Evolutionary conservation across 2,113 vertebrate genomes (phyloP).

Genomic region (Gorilla gorilla): DNA sequence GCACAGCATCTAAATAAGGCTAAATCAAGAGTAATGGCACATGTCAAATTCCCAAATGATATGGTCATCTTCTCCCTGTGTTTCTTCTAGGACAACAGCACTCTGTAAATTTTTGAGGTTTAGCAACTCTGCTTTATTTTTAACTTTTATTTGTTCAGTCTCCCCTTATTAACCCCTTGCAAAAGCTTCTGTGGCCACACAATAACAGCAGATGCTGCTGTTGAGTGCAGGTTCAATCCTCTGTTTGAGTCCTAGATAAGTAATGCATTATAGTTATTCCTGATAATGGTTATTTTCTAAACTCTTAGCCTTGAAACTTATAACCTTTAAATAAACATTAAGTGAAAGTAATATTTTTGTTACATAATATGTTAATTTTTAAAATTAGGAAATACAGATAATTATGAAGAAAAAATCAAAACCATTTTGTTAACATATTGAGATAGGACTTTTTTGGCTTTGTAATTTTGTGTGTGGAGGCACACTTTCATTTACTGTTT

Average conservation of each 20-base stretch:
- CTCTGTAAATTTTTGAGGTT: neutral
- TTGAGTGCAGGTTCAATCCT: too few species aligned
- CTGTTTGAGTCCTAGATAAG: neutral
- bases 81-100: neutral
- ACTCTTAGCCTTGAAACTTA: neutral
- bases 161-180: neutral
- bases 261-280: neutral
- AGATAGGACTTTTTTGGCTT: neutral
- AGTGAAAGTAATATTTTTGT: slow-evolving; percentile 23
- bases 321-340: neutral
- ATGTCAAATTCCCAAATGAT: neutral
- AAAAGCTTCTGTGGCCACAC: neutral
- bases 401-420: neutral
- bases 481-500: neutral
- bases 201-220: neutral
- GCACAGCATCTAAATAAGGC: neutral
- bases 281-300: neutral
- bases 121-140: neutral
- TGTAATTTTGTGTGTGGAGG: neutral
- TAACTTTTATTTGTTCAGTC: neutral
- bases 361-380: neutral
- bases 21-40: neutral
- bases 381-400: neutral
- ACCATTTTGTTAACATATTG: neutral
- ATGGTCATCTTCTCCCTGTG: neutral